phyloP scores from a whole-genome alignment of 2,113 vertebrate species.

The Bubalus kerabau region DNA sequence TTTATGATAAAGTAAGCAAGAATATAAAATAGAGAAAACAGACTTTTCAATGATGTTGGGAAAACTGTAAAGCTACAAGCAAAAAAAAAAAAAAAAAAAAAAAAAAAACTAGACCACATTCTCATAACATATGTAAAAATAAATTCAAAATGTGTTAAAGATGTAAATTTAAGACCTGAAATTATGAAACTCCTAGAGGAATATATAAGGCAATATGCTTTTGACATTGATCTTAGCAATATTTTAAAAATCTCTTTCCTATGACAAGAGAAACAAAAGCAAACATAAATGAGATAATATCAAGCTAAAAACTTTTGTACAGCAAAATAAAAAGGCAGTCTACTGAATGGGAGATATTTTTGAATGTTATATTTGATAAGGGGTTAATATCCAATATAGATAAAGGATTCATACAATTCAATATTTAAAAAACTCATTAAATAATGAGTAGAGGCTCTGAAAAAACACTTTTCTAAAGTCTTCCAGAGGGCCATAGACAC shows the following conservation, averaged over 20 bases:
- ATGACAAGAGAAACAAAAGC: not conserved
- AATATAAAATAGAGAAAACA: not conserved
- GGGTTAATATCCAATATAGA: not conserved
- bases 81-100: not conserved
- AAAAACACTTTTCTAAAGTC: not conserved
- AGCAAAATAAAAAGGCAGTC: not conserved
- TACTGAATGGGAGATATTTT: not conserved
- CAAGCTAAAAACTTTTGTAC: not conserved
- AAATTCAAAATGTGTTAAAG: not conserved
- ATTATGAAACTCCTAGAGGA: not conserved
- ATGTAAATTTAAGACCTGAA: not conserved
- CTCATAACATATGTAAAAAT: not conserved
- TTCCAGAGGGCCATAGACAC: not conserved
- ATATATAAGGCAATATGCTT: not conserved
- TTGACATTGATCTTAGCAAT: not conserved
- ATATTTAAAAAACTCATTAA: not conserved
- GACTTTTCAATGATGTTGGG: not conserved
- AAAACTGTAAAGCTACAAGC: not conserved
- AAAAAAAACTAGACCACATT: not conserved
- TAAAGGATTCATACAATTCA: not conserved
- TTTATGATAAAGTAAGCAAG: not conserved
- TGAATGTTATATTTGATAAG: not conserved
- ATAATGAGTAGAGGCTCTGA: not conserved
- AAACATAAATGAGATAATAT: not conserved
- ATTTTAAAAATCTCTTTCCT: not conserved